Conservation (phyloP, 1,140 invertebrate genomes). For the Pachyrhynchus sulphureomaculatus region DNA sequence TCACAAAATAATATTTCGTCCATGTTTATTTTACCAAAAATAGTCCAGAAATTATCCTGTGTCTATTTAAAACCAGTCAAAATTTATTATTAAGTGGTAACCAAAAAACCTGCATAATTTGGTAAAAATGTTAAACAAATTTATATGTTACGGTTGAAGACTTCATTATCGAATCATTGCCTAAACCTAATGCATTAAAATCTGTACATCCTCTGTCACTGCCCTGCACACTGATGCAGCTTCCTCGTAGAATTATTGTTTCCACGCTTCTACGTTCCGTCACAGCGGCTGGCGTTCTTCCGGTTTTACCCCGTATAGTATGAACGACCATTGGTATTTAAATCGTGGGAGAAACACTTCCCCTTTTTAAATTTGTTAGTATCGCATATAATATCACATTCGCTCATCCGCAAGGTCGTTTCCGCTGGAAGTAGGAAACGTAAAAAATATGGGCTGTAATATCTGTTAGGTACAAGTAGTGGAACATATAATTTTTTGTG, state of each 20-base stretch:
- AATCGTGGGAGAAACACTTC: constrained; percentile 22
- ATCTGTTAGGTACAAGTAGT: background rate
- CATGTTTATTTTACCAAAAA: too few relatives aligned
- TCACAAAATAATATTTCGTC: too few relatives aligned
- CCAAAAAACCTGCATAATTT: background rate
- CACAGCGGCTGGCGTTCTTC: constrained; percentile 21
- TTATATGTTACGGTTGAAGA: too few relatives aligned
- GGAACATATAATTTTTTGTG: background rate
- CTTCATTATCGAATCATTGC: background rate
- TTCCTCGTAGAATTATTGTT: constrained; percentile 7
- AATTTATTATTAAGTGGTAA: too few relatives aligned
- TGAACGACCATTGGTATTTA: background rate
- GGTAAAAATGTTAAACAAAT: too few relatives aligned
- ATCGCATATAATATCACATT: constrained; percentile 1
- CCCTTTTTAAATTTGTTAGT: constrained; percentile 1
- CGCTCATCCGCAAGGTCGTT: constrained; percentile 14
- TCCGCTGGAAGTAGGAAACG: constrained; percentile 1
- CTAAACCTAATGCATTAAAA: background rate
- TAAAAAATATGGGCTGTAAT: background rate
- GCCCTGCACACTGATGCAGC: background rate
- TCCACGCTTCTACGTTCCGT: constrained; percentile 29
- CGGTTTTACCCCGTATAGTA: constrained; percentile 7
- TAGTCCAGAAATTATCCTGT: too few relatives aligned
- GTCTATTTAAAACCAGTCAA: too few relatives aligned
- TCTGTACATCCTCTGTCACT: background rate